Base-by-base conservation (phyloP, 2,797 vertebrate genomes). In the Borostomias antarcticus region DNA sequence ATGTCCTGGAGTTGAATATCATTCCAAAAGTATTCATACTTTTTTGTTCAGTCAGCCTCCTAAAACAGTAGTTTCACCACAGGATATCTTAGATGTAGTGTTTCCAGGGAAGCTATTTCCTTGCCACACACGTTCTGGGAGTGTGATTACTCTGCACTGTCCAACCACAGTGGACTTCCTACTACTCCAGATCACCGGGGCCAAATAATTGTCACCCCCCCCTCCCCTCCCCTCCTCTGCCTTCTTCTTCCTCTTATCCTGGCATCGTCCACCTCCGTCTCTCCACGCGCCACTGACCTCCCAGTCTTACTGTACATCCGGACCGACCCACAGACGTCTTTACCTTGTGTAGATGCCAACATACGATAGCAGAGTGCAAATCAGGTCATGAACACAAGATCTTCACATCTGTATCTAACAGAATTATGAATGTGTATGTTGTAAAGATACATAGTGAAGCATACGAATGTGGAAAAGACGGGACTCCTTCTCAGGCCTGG, bases 171-270 rank as follows among this genome's bases (percentile, higher is more conserved):
- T n/a, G 28, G 71, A 21, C 67, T 78, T 82, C 77, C 72, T 51
- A n/a, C 61, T 71, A 76, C 40, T 13, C 76, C 64, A 33, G 51
- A 48, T 59, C 0, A 50, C 37, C 19, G 9, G 66, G 78, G 85
- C 80, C 80, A 77, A 85, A 82, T 78, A 76, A 84, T 79, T 72
- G 80, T 73, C 77, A 79, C 75, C 76, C 85, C 69, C 77, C 62
- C 52, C 66, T 67, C 17, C 1, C 35, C 73, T 78, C 77, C 78
- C 79, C 72, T 68, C 67, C 64, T 53, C 66, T 68, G 25, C 19
- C 65, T 32, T 25, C 74, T 45, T 17, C n/a, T 45, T 17, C 40
- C n/a, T 17, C 40, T 84, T 82, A 83, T 82, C 82, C 68, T 68
- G 2, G 66, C 74, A 76, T 85, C 68, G 72, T 83, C 71, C 73